These are phyloP conservation scores for Diogma glabrata DNA, from an alignment of 2,888 invertebrate species.

Conservation along the genomic window DNA sequence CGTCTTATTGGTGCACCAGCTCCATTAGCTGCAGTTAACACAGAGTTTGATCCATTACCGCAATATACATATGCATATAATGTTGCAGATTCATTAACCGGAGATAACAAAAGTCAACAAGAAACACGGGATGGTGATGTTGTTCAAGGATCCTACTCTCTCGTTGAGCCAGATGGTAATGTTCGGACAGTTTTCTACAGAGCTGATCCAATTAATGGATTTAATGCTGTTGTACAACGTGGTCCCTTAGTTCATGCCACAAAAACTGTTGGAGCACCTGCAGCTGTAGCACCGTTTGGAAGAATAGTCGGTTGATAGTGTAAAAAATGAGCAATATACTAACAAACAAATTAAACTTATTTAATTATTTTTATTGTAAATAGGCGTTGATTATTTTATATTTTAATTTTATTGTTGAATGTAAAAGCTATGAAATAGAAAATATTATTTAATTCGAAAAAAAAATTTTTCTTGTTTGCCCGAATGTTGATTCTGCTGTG, in stretches of 20 bases:
- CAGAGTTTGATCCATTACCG: slow-evolving; percentile 41
- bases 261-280: too few species aligned
- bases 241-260: slow-evolving; percentile 36
- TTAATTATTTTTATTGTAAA: too few species aligned
- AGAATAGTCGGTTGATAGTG: too few species aligned
- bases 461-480: too few species aligned
- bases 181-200: slow-evolving; percentile 44
- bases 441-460: too few species aligned
- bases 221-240: slow-evolving; percentile 45
- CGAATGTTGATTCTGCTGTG: too few species aligned
- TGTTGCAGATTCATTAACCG: slow-evolving; percentile 39
- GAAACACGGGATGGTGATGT: slow-evolving; percentile 43
- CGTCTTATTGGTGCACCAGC: slow-evolving; percentile 23
- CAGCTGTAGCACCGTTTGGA: slow-evolving; percentile 23
- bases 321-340: too few species aligned
- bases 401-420: too few species aligned
- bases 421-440: too few species aligned
- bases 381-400: too few species aligned
- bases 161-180: slow-evolving; percentile 44
- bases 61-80: slow-evolving; percentile 44
- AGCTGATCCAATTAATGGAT: slow-evolving; percentile 45
- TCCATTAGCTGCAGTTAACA: slow-evolving; percentile 16
- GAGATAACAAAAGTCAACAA: slow-evolving; percentile 43
- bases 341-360: too few species aligned
- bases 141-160: slow-evolving; percentile 43